Conservation (phyloP, 2,113 vertebrate genomes). For the Dicerorhinus sumatrensis region DNA sequence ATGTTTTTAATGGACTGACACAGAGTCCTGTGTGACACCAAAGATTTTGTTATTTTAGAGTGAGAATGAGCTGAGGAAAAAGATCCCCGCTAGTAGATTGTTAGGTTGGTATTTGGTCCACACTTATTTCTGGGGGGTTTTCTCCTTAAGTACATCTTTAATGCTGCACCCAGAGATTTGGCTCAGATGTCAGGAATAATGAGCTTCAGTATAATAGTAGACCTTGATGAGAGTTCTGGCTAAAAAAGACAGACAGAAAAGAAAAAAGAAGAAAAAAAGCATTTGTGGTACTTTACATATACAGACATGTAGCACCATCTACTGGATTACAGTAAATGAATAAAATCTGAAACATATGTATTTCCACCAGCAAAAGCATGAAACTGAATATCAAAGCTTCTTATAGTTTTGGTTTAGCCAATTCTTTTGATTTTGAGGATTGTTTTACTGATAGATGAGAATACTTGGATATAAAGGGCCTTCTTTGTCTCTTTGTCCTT, state of each 20-base stretch:
- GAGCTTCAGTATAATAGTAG: constrained; percentile 66
- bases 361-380: constrained; percentile 22
- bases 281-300: constrained; percentile 71
- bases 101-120: constrained; percentile 59
- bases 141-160: constrained; percentile 64
- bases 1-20: constrained; percentile 52
- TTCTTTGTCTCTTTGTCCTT: not conserved
- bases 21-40: constrained; percentile 35
- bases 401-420: not conserved
- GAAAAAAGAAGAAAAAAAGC: not conserved
- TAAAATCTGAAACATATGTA: not conserved
- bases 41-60: constrained; percentile 70
- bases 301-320: constrained; percentile 89
- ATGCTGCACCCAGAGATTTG: constrained; percentile 55
- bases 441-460: not conserved
- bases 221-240: constrained; percentile 51
- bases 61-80: constrained; percentile 23
- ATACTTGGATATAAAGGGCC: not conserved
- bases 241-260: not conserved
- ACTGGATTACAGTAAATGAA: constrained; percentile 81
- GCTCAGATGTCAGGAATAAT: constrained; percentile 54
- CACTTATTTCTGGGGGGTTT: constrained; percentile 54
- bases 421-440: not conserved
- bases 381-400: not conserved
- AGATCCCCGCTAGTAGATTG: constrained; percentile 51